Percentiles rank a stretch among this genome's conserved stretches.
These are phyloP conservation scores for Thamnophis elegans DNA, from an alignment of 2,797 vertebrate genomes.

Conservation along the genomic window DNA sequence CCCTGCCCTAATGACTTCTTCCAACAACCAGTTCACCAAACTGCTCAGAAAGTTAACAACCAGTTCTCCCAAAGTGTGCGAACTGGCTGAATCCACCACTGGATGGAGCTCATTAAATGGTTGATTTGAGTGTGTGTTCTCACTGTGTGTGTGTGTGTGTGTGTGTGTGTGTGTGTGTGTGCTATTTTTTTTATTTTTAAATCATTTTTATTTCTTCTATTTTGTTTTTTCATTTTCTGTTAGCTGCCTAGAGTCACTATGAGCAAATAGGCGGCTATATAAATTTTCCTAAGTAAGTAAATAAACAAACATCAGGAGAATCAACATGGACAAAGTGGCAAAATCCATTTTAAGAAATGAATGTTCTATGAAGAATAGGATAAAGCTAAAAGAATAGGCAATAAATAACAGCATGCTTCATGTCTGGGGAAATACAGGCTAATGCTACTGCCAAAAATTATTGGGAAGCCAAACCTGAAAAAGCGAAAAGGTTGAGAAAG, in stretches of 20 bases:
- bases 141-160: too few relatives aligned
- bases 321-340: background rate
- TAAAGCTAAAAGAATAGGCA: slow-evolving; percentile 9
- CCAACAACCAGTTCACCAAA: too few relatives aligned
- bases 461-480: slow-evolving; percentile 22
- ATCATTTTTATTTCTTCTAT: background rate
- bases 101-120: background rate
- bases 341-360: slow-evolving; percentile 25
- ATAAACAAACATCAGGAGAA: background rate
- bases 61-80: too few relatives aligned
- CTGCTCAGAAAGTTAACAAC: too few relatives aligned
- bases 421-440: slow-evolving; percentile 22
- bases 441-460: slow-evolving; percentile 29
- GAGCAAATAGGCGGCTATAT: background rate
- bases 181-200: background rate
- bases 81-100: too few relatives aligned
- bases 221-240: background rate
- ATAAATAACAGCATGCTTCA: slow-evolving; percentile 23
- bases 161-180: too few relatives aligned
- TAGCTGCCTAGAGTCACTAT: background rate
- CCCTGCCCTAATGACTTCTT: too few relatives aligned
- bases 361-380: background rate
- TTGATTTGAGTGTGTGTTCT: background rate
- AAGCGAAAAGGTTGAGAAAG: background rate
- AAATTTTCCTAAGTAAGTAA: background rate